A percentile compares a stretch with the other conserved stretches of the same genome.
Evolutionary conservation across 2,888 invertebrate species (phyloP).

Genomic region (Amphiduros pacificus): DNA sequence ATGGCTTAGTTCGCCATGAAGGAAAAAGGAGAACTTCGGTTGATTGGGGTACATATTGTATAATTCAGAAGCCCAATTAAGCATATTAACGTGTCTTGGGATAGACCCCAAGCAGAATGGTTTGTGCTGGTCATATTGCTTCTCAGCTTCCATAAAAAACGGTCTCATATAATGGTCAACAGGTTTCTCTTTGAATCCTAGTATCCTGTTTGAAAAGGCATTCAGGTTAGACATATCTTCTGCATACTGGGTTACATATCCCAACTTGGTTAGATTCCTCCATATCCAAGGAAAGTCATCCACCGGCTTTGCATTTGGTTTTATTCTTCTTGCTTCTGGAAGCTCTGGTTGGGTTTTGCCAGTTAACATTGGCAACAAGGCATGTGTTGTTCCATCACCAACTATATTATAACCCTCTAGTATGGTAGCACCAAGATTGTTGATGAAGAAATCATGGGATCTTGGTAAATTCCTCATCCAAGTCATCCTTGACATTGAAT

Average conservation of each 20-base stretch:
- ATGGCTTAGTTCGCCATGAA: conserved; percentile 87
- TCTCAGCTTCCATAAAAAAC: conserved; percentile 64
- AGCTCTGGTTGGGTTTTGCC: conserved; percentile 17
- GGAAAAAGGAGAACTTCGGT: conserved; percentile 83
- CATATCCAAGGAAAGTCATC: conserved; percentile 85
- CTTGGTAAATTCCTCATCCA: conserved; percentile 51
- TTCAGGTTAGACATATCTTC: conserved; percentile 85
- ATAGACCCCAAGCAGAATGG: conserved; percentile 70
- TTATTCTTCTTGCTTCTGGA: conserved; percentile 45
- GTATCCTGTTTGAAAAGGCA: conserved; percentile 86
- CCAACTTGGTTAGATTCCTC: conserved; percentile 69
- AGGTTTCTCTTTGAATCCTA: conserved; percentile 80
- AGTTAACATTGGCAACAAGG: conserved; percentile 19
- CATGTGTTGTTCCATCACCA: conserved; percentile 23
- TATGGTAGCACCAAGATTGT: conserved; percentile 40
- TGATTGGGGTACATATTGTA: conserved; percentile 68
- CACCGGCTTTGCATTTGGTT: conserved; percentile 68
- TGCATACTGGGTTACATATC: conserved; percentile 73
- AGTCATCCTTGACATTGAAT: conserved; percentile 77
- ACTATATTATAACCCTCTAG: conserved; percentile 31
- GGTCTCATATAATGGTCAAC: conserved; percentile 89
- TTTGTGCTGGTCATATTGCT: background rate
- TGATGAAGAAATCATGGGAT: conserved; percentile 43
- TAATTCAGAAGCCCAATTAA: conserved; percentile 63
- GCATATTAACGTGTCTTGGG: conserved; percentile 67